Evolutionary conservation across 2,113 vertebrate genomes (phyloP), one percentile per base, ranked within the genome.

Genomic region (Hydropotes inermis): DNA sequence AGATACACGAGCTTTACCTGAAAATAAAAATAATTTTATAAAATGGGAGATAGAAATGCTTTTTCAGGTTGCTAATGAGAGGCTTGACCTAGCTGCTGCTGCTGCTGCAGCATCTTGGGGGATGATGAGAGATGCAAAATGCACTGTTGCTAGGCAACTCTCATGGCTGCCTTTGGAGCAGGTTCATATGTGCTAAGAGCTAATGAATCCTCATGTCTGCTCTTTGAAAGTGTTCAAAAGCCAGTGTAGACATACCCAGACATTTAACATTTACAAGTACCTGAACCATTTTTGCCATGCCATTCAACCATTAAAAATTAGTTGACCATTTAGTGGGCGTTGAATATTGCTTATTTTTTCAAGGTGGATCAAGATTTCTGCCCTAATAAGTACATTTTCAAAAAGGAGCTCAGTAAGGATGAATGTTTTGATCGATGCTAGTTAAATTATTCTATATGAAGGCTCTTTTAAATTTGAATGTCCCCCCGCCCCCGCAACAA

Each of bases 61-160:
- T 98, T 93, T 98, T 98, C 94, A 96, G 67, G 55, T 96, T 98
- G 87, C 91, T 98, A 96, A 96, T 98, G 96, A 96, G 92, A 97
- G 91, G 64, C 89, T 98, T 98, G 97, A 98, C 97, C 94, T 95
- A 97, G 92, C 87, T 94, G 97, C 92, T 96, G 97, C 97, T 60
- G 85, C 97, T 60, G 85, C 76, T 3, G 11, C 92, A 8, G 11
- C 97, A 97, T 98, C 95, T 61, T 98, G 92, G 67, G 81, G 84
- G 61, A 96, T 96, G 21, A 57, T 55, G 88, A 97, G 92, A 89
- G 91, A 94, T 98, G 96, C 96, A 98, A 97, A 98, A 98, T 96
- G 95, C 96, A 92, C 78, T 97, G 98, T 98, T 98, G 97, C 96
- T 96, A 98, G 96, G 98, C 98, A 98, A 98, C 97, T 33, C 88